phyloP scores from a whole-genome alignment of 2,888 invertebrate genomes.

The Philereme transversata region DNA sequence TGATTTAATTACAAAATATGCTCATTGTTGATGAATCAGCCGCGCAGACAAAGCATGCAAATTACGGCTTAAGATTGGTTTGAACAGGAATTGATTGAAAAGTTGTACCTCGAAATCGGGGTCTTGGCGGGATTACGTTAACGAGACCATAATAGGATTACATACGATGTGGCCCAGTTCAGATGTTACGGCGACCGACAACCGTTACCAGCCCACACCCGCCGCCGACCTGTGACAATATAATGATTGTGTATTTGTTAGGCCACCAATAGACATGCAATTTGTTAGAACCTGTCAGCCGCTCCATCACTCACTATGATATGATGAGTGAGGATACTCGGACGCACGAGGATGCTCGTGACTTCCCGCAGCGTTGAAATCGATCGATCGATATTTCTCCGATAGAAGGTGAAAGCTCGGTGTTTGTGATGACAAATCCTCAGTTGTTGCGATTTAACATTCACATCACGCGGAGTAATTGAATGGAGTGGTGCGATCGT shows the following conservation, averaged over 20 bases:
- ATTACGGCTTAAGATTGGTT: conserved; percentile 23
- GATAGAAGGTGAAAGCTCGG: conserved; percentile 67
- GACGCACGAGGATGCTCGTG: too few relatives aligned
- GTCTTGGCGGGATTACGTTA: conserved; percentile 72
- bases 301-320: conserved; percentile 49
- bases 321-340: conserved; percentile 50
- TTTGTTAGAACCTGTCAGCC: conserved; percentile 54
- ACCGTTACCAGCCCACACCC: conserved; percentile 62
- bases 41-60: conserved; percentile 7
- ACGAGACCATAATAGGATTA: conserved; percentile 82
- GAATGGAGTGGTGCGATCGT: conserved; percentile 69
- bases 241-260: conserved; percentile 72
- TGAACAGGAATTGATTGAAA: conserved; percentile 40
- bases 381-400: conserved; percentile 47
- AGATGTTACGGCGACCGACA: conserved; percentile 55
- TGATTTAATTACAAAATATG: conserved; percentile 46
- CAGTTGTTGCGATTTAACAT: conserved; percentile 59
- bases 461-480: conserved; percentile 75
- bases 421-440: conserved; percentile 60
- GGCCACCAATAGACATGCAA: conserved; percentile 52
- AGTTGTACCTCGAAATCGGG: conserved; percentile 53
- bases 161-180: conserved; percentile 74
- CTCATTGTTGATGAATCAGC: conserved; percentile 47
- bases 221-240: conserved; percentile 69
- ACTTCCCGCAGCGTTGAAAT: conserved; percentile 36